phyloP scores from a whole-genome alignment of 1,140 invertebrate genomes.

The Homarus americanus region DNA sequence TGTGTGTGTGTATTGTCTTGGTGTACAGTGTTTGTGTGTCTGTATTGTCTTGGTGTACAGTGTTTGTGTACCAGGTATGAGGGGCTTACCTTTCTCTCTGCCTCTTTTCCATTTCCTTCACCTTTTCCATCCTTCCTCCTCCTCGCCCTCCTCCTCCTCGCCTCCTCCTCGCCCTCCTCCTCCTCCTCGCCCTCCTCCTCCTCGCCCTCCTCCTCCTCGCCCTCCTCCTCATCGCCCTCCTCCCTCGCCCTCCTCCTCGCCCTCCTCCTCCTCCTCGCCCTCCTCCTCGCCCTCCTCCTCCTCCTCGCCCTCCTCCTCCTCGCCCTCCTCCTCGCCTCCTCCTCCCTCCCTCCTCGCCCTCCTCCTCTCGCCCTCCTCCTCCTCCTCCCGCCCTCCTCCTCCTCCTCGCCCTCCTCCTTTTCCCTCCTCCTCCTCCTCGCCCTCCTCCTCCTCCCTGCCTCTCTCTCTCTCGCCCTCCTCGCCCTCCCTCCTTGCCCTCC shows the following conservation, averaged over 20 bases:
- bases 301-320: conserved; percentile 1
- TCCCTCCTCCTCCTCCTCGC: not conserved
- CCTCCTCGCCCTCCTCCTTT: not conserved
- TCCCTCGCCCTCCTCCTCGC: not conserved
- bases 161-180: not conserved
- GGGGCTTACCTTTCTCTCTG: no score
- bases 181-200: conserved; percentile 10
- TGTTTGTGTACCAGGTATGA: no score
- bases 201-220: not conserved
- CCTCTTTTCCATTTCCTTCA: conserved; percentile 6
- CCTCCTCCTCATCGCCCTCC: not conserved
- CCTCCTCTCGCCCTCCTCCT: not conserved
- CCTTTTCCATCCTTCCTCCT: not conserved
- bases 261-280: conserved; percentile 24
- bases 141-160: not conserved
- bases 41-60: no score
- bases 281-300: conserved; percentile 20
- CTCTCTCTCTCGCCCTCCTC: conserved; percentile 25
- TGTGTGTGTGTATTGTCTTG: no score
- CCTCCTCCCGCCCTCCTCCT: not conserved
- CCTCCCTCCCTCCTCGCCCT: not conserved
- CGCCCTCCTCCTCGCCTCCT: conserved; percentile 1
- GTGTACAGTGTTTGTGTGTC: no score
- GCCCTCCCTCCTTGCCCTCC: not conserved
- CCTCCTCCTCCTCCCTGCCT: conserved; percentile 14